These are phyloP conservation scores for Chascanopsetta lugubris DNA, from an alignment of 2,113 vertebrate species.

Conservation along the genomic window DNA sequence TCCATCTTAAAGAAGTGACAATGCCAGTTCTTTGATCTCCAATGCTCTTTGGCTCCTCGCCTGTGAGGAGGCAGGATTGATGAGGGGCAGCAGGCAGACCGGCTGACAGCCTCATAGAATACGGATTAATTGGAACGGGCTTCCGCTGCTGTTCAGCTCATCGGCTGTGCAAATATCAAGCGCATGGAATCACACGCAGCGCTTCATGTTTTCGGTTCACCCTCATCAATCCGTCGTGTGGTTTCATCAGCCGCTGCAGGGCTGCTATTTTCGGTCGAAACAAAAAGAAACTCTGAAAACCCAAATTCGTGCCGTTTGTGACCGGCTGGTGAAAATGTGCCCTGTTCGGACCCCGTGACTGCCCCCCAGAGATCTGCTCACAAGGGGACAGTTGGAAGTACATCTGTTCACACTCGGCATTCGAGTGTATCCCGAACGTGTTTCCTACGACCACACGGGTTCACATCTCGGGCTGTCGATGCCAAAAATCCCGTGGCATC, in stretches of 20 bases:
- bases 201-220: not conserved
- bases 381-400: too few species aligned
- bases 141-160: slow-evolving; percentile 28
- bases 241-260: not conserved
- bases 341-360: not conserved
- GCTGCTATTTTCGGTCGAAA: not conserved
- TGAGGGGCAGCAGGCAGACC: slow-evolving; percentile 15
- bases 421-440: not conserved
- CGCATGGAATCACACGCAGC: not conserved
- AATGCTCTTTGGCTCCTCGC: slow-evolving; percentile 26
- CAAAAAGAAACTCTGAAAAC: not conserved
- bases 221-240: not conserved
- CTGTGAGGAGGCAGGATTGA: slow-evolving; percentile 28
- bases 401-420: not conserved
- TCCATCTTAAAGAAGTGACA: slow-evolving; percentile 33
- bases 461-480: too few species aligned
- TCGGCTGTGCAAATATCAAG: slow-evolving; percentile 39
- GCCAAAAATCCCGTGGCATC: not conserved
- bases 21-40: slow-evolving; percentile 53
- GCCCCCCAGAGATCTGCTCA: not conserved
- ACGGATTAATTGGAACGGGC: slow-evolving; percentile 57
- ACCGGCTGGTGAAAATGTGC: not conserved
- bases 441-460: too few species aligned
- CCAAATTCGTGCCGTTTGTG: not conserved
- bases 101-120: slow-evolving; percentile 59